Evolutionary conservation across 2,888 invertebrate genomes (phyloP), one percentile per base, ranked within the genome.

Genomic region (Cybosia mesomella): DNA sequence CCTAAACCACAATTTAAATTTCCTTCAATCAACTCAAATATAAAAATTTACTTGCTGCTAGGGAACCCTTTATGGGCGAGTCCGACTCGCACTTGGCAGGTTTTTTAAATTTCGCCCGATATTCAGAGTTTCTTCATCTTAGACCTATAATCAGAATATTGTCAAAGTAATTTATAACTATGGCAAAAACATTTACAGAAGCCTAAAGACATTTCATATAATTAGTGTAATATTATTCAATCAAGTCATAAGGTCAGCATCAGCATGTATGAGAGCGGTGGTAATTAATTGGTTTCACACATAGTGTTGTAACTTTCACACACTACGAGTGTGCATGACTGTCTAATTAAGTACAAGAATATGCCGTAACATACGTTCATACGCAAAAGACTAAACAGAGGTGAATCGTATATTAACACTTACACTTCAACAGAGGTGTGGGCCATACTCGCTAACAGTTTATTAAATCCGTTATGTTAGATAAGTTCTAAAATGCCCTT

Each of bases 241-340:
- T 65, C 22, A 69, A 60, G 58, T 60, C 64, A 66, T 68, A 69
- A 78, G 68, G 64, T 66, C 68, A 67, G 22, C 49, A 39, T 67
- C 60, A 68, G 24, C 24, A 32, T 32, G 62, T 68, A 71, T 70
- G 70, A 64, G 72, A 75, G 74, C 72, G 32, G 64, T 68, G 32
- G 67, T 68, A 72, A 72, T 74, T 66, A 66, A 76, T 74, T 72
- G 68, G 75, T 76, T 75, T 74, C 63, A 57, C 58, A 70, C 32
- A 28, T 5, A 9, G 28, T 75, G 73, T 74, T 64, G 77, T 68
- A 79, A 74, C 64, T 76, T 69, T 74, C 68, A 67, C 74, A 77
- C 72, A 71, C 62, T 69, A 53, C 18, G 36, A 24, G 39, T 58
- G 57, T 73, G 71, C 68, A 76, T 72, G 67, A 67, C 62, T 71